These are phyloP conservation scores for Ceryle rudis DNA, from an alignment of 2,797 vertebrate genomes.

Conservation along the genomic window DNA sequence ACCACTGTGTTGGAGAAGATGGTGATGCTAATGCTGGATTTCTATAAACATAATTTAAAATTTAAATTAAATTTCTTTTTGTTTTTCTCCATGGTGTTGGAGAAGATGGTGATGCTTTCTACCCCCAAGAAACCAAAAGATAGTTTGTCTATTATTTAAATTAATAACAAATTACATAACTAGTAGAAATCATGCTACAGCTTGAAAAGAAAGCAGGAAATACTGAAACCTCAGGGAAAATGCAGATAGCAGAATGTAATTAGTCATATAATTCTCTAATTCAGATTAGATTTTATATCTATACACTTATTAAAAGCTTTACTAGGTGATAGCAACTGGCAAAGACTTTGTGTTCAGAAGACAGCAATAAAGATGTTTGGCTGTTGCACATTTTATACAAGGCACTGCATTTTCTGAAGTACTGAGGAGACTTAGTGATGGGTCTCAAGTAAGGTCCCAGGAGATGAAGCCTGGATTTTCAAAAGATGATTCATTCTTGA, in stretches of 20 bases:
- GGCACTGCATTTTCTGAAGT: neutral
- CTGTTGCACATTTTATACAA: accelerated
- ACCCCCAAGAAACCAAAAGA: neutral
- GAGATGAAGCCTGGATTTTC: neutral
- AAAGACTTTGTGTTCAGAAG: neutral
- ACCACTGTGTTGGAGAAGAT: neutral
- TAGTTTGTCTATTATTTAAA: neutral
- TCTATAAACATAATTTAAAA: neutral
- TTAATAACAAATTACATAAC: neutral
- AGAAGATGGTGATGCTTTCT: neutral
- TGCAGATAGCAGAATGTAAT: neutral
- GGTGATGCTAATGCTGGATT: neutral
- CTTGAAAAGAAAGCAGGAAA: neutral
- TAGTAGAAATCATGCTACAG: neutral
- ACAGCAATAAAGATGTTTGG: accelerated
- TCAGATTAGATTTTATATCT: neutral
- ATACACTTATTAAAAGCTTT: neutral
- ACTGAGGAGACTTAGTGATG: neutral
- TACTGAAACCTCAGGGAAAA: neutral
- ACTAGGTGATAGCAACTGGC: neutral
- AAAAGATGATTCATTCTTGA: neutral
- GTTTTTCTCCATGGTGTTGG: neutral
- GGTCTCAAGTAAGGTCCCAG: neutral
- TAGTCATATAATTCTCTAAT: neutral
- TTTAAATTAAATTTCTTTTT: neutral